Evolutionary conservation across 2,888 invertebrate genomes (phyloP).

Genomic region (Agriopis marginaria): DNA sequence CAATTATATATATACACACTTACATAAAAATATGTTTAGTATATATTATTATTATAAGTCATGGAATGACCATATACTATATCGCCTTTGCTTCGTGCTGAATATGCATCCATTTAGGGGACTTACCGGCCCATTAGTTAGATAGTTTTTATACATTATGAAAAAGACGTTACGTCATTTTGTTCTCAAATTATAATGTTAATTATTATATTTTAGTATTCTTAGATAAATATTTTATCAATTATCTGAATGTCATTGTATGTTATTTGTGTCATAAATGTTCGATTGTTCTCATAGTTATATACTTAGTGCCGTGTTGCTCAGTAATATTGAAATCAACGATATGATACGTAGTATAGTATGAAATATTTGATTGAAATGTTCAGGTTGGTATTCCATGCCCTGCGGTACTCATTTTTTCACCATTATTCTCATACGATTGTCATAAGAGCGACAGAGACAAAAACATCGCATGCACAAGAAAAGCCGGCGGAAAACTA

Average conservation of each 20-base stretch:
- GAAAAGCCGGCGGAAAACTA: background rate
- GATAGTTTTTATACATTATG: constrained; percentile 23
- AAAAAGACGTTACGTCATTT: constrained; percentile 24
- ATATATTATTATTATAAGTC: constrained; percentile 9
- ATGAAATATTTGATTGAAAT: background rate
- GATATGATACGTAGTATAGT: background rate
- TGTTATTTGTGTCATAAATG: constrained; percentile 29
- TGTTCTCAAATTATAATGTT: constrained; percentile 14
- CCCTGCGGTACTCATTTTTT: too few species aligned
- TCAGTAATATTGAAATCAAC: constrained; percentile 10
- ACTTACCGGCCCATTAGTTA: constrained; percentile 11
- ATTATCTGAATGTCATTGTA: constrained; percentile 29
- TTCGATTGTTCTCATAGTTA: constrained; percentile 24
- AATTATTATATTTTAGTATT: constrained; percentile 8
- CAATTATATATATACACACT: too few species aligned
- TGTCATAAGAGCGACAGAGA: too few species aligned
- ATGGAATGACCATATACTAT: constrained; percentile 27
- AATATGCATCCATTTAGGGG: constrained; percentile 11
- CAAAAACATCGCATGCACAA: too few species aligned
- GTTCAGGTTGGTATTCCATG: too few species aligned
- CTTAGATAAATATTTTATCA: constrained; percentile 25
- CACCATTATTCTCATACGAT: too few species aligned
- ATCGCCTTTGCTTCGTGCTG: constrained; percentile 28
- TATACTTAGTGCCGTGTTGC: constrained; percentile 12
- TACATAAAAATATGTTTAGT: background rate